A percentile compares a stretch with the other conserved stretches of the same genome.
Evolutionary conservation across 2,113 vertebrate species (phyloP).

Genomic region (Acrocephalus kingi): DNA sequence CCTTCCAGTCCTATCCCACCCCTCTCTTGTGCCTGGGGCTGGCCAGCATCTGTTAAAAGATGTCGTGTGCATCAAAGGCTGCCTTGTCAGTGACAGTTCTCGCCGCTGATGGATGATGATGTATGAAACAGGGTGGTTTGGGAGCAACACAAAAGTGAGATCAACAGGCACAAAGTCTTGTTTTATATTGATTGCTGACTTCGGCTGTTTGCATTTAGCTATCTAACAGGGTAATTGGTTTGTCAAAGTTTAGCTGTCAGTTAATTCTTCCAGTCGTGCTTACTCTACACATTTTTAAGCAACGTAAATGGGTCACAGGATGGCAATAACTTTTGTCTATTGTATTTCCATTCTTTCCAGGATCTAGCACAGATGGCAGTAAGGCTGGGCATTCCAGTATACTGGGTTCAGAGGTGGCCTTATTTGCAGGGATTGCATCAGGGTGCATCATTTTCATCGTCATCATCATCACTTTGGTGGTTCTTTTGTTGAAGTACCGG

Average conservation of each 20-base stretch:
- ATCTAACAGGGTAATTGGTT: constrained; percentile 56
- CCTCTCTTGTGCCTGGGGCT: constrained; percentile 7
- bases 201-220: constrained; percentile 61
- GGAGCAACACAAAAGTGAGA: constrained; percentile 56
- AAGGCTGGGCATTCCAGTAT: constrained; percentile 85
- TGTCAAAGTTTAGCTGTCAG: constrained; percentile 61
- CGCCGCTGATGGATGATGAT: constrained; percentile 43
- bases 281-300: constrained; percentile 26
- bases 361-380: constrained; percentile 79
- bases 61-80: constrained; percentile 11
- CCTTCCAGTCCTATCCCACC: background rate
- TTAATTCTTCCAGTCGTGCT: constrained; percentile 47
- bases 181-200: constrained; percentile 65
- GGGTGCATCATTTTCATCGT: constrained; percentile 97
- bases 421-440: constrained; percentile 95
- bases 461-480: constrained; percentile 97
- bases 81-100: constrained; percentile 48
- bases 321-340: constrained; percentile 30
- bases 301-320: background rate
- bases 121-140: constrained; percentile 42
- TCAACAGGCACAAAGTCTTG: constrained; percentile 59
- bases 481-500: constrained; percentile 95
- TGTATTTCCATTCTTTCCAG: constrained; percentile 58
- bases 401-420: constrained; percentile 94
- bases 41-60: constrained; percentile 38